phyloP scores from a whole-genome alignment of 2,888 invertebrate genomes.

The Cepaea hortensis region DNA sequence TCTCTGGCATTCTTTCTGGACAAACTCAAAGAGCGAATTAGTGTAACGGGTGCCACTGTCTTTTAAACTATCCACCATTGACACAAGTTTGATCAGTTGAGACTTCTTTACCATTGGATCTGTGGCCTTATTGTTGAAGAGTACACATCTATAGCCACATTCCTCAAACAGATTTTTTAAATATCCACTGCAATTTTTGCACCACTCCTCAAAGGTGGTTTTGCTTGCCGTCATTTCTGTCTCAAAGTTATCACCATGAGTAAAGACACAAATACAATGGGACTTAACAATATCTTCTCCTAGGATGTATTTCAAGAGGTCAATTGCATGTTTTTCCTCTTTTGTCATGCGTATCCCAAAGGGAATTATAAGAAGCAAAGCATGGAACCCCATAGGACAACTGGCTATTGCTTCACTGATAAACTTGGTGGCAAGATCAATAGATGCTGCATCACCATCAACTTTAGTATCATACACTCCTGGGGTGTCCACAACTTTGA shows the following conservation, averaged over 20 bases:
- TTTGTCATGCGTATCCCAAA: slow-evolving; percentile 42
- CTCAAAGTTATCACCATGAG: no score
- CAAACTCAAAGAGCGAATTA: slow-evolving; percentile 36
- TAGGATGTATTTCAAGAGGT: no score
- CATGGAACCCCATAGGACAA: slow-evolving; percentile 42
- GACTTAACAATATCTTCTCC: no score
- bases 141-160: slow-evolving; percentile 42
- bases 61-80: slow-evolving; percentile 26
- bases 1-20: background rate
- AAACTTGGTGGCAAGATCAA: background rate
- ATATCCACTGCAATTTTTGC: background rate
- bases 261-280: no score
- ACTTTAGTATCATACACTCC: background rate
- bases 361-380: background rate
- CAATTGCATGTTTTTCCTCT: slow-evolving; percentile 42
- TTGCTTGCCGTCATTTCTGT: no score
- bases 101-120: slow-evolving; percentile 14
- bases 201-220: no score
- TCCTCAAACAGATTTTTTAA: slow-evolving; percentile 33
- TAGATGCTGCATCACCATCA: slow-evolving; percentile 12
- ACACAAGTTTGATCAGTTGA: slow-evolving; percentile 29
- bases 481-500: slow-evolving; percentile 43
- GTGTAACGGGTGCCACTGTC: slow-evolving; percentile 38
- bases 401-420: background rate
- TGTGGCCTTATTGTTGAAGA: slow-evolving; percentile 38